A percentile compares a stretch with the other conserved stretches of the same genome.
Conservation (phyloP, 2,113 vertebrate species). For the Rafetus swinhoei region DNA sequence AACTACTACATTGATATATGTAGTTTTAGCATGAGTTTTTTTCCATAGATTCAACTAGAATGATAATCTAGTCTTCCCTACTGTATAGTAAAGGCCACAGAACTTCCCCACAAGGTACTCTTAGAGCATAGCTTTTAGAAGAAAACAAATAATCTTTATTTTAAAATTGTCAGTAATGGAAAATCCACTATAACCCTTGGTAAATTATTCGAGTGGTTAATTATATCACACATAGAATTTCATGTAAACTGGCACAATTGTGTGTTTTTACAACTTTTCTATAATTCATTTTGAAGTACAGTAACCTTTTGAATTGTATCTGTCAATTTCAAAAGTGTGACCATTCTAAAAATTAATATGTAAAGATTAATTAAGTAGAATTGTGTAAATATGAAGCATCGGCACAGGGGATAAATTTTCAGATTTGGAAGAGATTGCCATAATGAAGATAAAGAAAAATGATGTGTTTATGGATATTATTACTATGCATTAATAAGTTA, state of each 20-base stretch:
- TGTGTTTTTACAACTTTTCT: background rate
- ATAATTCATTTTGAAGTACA: background rate
- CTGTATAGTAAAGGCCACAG: background rate
- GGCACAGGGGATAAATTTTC: background rate
- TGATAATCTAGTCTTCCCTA: background rate
- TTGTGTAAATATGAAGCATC: background rate
- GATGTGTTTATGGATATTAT: background rate
- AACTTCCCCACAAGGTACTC: background rate
- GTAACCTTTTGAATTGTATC: background rate
- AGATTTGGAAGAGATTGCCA: background rate
- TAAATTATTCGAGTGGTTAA: background rate
- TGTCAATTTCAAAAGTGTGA: background rate
- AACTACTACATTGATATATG: accelerated
- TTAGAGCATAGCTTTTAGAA: background rate
- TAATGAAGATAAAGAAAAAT: constrained; percentile 16
- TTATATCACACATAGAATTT: background rate
- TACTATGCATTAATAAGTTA: background rate
- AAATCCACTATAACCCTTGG: background rate
- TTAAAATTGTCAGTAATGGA: background rate
- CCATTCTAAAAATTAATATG: background rate
- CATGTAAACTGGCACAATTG: background rate
- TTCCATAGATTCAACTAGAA: background rate
- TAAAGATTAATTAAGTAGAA: background rate
- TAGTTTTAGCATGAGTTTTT: background rate
- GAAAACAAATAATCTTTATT: background rate